These are phyloP conservation scores for Lepidurus arcticus DNA, from an alignment of 1,140 invertebrate species.

Conservation along the genomic window DNA sequence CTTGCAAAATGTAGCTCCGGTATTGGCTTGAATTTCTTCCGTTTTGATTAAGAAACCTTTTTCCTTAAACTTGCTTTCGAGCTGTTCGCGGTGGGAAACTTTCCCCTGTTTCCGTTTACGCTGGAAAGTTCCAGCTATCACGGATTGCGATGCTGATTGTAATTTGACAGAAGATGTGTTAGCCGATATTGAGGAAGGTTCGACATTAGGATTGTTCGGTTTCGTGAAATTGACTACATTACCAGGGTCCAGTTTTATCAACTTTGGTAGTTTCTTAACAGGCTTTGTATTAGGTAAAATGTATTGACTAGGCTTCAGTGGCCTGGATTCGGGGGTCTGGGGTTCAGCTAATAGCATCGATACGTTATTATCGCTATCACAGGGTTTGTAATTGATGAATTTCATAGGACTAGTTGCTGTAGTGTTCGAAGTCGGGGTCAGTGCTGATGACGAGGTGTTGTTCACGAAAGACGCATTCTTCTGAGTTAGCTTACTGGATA, in stretches of 20 bases:
- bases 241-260: not conserved
- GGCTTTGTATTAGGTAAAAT: not conserved
- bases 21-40: conserved; percentile 81
- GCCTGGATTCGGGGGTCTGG: not conserved
- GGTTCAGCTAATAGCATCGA: not conserved
- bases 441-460: too few species aligned
- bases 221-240: not conserved
- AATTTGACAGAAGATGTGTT: conserved; percentile 32
- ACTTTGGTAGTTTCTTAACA: conserved; percentile 11
- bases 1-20: conserved; percentile 88
- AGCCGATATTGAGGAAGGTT: not conserved
- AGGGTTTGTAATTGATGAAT: conserved; percentile 15
- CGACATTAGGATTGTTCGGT: conserved; percentile 24
- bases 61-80: conserved; percentile 86
- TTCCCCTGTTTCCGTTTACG: conserved; percentile 69
- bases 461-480: too few species aligned
- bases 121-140: conserved; percentile 31
- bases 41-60: conserved; percentile 89
- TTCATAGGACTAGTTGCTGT: not conserved
- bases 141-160: conserved; percentile 33
- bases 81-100: conserved; percentile 73
- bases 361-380: not conserved
- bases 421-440: not conserved
- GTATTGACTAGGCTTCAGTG: conserved; percentile 1
- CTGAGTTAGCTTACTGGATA: too few species aligned